These are phyloP conservation scores for Netelia melanura DNA, from an alignment of 2,888 invertebrate species.

Conservation along the genomic window DNA sequence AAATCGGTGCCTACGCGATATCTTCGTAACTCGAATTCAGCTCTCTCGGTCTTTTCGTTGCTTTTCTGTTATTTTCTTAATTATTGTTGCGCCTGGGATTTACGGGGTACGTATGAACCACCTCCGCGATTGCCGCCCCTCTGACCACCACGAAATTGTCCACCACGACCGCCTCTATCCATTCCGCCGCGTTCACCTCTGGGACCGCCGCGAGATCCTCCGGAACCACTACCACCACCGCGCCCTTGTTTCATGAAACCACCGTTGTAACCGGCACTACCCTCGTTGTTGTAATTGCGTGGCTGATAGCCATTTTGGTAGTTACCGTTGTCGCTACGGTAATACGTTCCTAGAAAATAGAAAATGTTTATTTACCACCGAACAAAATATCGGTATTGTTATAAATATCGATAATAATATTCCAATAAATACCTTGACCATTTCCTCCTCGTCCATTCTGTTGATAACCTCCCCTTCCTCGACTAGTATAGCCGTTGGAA, in stretches of 20 bases:
- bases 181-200: conserved; percentile 78
- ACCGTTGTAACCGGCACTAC: conserved; percentile 77
- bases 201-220: conserved; percentile 75
- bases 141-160: conserved; percentile 80
- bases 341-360: conserved; percentile 78
- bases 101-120: conserved; percentile 81
- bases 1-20: conserved; percentile 18
- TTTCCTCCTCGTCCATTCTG: conserved; percentile 82
- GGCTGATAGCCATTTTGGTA: conserved; percentile 85
- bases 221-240: conserved; percentile 77
- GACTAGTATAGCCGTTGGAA: conserved; percentile 86
- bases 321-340: conserved; percentile 82
- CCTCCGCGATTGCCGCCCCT: conserved; percentile 84
- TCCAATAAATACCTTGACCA: conserved; percentile 76
- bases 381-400: not conserved
- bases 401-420: conserved; percentile 45
- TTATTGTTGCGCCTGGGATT: conserved; percentile 81
- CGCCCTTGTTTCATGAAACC: conserved; percentile 80
- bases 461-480: conserved; percentile 86
- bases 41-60: conserved; percentile 67
- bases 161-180: conserved; percentile 78
- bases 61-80: conserved; percentile 46
- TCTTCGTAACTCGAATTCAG: conserved; percentile 60
- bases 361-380: not conserved
- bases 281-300: conserved; percentile 80